Percentiles rank a stretch among this genome's conserved stretches.
These are phyloP conservation scores for Gracilinanus agilis DNA, from an alignment of 2,113 vertebrate genomes.

Conservation along the genomic window DNA sequence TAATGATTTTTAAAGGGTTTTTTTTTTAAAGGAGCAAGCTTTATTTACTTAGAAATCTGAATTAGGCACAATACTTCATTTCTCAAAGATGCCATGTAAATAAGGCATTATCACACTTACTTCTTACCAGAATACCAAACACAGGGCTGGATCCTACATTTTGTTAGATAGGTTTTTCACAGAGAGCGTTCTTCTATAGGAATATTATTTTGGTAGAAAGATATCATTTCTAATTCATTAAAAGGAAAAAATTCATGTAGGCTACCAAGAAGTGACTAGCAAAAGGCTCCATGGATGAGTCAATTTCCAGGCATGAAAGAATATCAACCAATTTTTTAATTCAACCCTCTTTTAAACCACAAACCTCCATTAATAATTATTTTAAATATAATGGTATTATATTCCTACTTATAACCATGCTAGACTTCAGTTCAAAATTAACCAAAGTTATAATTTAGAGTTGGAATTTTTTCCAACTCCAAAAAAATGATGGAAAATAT, in stretches of 20 bases:
- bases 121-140: neutral
- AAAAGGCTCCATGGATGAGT: neutral
- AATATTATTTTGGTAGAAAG: neutral
- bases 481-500: neutral
- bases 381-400: neutral
- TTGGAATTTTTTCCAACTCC: neutral
- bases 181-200: neutral
- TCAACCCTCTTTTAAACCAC: too few relatives aligned
- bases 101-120: neutral
- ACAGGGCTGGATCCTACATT: neutral
- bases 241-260: neutral
- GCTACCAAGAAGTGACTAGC: neutral
- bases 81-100: neutral
- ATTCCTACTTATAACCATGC: neutral
- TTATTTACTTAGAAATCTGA: neutral
- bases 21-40: neutral
- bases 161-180: neutral
- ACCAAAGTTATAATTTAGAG: slow-evolving; percentile 2
- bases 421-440: neutral
- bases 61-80: neutral
- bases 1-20: neutral
- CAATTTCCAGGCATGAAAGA: neutral
- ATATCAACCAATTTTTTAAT: neutral
- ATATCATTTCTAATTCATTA: neutral
- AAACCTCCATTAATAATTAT: neutral